Percentiles rank a stretch among this genome's conserved stretches.
Conservation (phyloP, 2,113 vertebrate genomes). For the Brachyhypopomus gauderio region DNA sequence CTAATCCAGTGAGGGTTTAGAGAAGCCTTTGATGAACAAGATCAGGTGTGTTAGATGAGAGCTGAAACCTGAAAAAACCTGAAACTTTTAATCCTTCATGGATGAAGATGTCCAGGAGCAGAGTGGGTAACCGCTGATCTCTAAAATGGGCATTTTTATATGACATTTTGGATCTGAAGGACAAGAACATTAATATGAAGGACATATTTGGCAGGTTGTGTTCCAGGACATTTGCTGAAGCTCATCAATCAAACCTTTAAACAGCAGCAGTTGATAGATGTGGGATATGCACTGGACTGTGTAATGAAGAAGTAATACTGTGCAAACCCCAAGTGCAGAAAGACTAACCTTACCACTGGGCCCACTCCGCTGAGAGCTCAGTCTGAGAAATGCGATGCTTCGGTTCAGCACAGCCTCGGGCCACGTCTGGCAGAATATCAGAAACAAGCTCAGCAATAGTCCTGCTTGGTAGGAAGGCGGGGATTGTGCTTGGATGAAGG, state of each 20-base stretch:
- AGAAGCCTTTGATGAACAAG: no score
- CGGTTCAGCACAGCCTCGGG: neutral
- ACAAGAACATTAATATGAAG: neutral
- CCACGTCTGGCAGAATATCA: slow-evolving; percentile 9
- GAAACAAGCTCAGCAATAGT: neutral
- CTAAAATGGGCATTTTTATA: neutral
- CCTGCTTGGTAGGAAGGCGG: no score
- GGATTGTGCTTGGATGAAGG: no score
- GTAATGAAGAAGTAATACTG: slow-evolving; percentile 20
- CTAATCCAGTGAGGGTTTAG: no score
- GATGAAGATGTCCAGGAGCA: no score
- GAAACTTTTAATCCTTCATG: no score
- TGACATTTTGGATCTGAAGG: neutral
- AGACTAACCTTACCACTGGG: no score
- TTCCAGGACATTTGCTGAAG: slow-evolving; percentile 4
- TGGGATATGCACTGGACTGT: neutral
- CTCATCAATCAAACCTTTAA: slow-evolving; percentile 4
- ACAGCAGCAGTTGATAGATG: neutral
- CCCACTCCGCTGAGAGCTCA: no score
- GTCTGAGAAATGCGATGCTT: no score
- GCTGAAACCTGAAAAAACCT: no score
- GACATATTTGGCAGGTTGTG: neutral
- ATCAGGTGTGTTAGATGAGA: no score
- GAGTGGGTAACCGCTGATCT: no score
- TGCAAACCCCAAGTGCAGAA: neutral